Conservation (phyloP, 2,797 vertebrate species). For the Oryzias dopingdopingensis region DNA sequence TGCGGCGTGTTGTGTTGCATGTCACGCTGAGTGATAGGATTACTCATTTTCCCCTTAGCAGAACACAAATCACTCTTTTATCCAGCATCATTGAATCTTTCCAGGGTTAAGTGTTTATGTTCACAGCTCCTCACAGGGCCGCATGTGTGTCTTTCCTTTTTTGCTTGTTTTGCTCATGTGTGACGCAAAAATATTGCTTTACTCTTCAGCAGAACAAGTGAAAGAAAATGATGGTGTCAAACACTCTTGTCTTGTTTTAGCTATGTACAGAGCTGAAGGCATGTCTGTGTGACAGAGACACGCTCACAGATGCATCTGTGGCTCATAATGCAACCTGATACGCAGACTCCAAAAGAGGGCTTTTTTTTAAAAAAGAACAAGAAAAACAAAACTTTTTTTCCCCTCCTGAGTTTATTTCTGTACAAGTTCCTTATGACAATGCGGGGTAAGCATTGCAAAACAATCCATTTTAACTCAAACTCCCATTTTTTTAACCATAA, state of each 20-base stretch:
- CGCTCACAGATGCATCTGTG: not conserved
- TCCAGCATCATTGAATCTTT: slow-evolving; percentile 78
- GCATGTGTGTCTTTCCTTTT: slow-evolving; percentile 21
- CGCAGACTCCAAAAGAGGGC: slow-evolving; percentile 9
- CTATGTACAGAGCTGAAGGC: slow-evolving; percentile 8
- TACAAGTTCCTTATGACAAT: not conserved
- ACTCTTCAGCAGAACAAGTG: slow-evolving; percentile 31
- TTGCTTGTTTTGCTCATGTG: slow-evolving; percentile 47
- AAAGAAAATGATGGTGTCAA: slow-evolving; percentile 37
- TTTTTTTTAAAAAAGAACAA: not conserved
- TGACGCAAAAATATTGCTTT: slow-evolving; percentile 27
- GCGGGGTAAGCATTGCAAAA: not conserved
- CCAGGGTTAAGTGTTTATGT: slow-evolving; percentile 77
- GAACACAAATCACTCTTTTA: slow-evolving; percentile 79
- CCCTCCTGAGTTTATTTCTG: not conserved
- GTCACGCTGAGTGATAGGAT: slow-evolving; percentile 78
- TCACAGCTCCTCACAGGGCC: slow-evolving; percentile 46
- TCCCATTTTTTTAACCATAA: not conserved
- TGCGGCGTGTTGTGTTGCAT: slow-evolving; percentile 72
- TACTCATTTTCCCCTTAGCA: slow-evolving; percentile 78
- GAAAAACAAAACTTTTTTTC: not conserved
- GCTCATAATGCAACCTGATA: slow-evolving; percentile 2
- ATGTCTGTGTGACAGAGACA: slow-evolving; percentile 1
- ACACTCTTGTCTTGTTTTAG: slow-evolving; percentile 31
- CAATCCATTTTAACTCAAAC: not conserved